Conservation (phyloP, 2,113 vertebrate species). For the Cromileptes altivelis region DNA sequence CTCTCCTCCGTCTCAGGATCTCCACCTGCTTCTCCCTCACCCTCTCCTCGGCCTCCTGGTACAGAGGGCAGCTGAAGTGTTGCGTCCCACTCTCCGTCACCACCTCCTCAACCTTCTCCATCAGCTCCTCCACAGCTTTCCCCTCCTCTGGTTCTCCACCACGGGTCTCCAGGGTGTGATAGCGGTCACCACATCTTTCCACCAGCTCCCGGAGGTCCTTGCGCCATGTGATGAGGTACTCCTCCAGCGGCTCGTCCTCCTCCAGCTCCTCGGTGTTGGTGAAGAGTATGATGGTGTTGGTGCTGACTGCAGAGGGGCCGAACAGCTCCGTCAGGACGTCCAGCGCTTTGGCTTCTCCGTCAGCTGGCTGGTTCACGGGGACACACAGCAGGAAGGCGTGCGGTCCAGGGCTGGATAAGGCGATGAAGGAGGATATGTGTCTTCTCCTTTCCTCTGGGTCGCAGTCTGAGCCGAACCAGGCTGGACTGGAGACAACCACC, state of each 20-base stretch:
- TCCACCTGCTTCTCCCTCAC: constrained; percentile 64
- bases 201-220: constrained; percentile 78
- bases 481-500: constrained; percentile 76
- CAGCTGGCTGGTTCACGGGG: constrained; percentile 70
- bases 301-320: constrained; percentile 63
- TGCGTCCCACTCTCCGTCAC: constrained; percentile 54
- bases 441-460: constrained; percentile 67
- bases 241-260: constrained; percentile 72
- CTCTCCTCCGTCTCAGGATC: constrained; percentile 41
- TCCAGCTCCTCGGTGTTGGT: constrained; percentile 80
- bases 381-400: constrained; percentile 84
- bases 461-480: constrained; percentile 76
- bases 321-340: constrained; percentile 74
- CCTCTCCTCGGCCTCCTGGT: constrained; percentile 63
- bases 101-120: constrained; percentile 81
- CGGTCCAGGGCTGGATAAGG: constrained; percentile 79
- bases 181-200: constrained; percentile 72
- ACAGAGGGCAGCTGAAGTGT: constrained; percentile 74
- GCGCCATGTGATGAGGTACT: constrained; percentile 74
- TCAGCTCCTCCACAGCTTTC: constrained; percentile 70
- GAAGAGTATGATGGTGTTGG: constrained; percentile 79
- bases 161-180: constrained; percentile 73
- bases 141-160: constrained; percentile 29
- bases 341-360: constrained; percentile 71
- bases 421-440: constrained; percentile 72